phyloP scores from a whole-genome alignment of 1,140 invertebrate genomes.

The Drosophila ogumai region DNA sequence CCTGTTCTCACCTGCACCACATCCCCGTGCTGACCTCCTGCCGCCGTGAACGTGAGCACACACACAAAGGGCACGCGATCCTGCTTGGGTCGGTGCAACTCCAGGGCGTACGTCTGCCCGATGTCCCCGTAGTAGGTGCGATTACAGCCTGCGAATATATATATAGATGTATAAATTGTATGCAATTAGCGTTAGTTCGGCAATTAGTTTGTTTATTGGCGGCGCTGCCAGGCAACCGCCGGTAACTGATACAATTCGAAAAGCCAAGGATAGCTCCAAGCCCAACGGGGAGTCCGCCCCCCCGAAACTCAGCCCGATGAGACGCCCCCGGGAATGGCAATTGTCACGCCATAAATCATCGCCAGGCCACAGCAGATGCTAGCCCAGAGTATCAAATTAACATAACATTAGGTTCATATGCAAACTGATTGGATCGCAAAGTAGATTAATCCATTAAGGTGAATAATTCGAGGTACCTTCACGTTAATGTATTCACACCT shows the following conservation, averaged over 20 bases:
- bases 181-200: slow-evolving; percentile 68
- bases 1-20: slow-evolving; percentile 90
- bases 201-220: slow-evolving; percentile 59
- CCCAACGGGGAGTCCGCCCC: not conserved
- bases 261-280: not conserved
- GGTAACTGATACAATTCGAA: slow-evolving; percentile 1
- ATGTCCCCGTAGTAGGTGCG: slow-evolving; percentile 94
- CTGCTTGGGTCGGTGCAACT: slow-evolving; percentile 92
- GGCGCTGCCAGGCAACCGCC: slow-evolving; percentile 43
- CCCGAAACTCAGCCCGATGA: slow-evolving; percentile 9
- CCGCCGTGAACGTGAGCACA: slow-evolving; percentile 93
- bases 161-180: slow-evolving; percentile 45
- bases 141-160: slow-evolving; percentile 90
- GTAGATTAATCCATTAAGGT: slow-evolving; percentile 46
- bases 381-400: slow-evolving; percentile 49
- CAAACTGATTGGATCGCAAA: slow-evolving; percentile 41
- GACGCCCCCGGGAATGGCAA: slow-evolving; percentile 25
- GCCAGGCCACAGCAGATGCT: slow-evolving; percentile 23
- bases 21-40: slow-evolving; percentile 92
- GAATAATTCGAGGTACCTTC: slow-evolving; percentile 25
- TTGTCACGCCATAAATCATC: slow-evolving; percentile 48
- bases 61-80: slow-evolving; percentile 94
- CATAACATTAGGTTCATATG: slow-evolving; percentile 47
- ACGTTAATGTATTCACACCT: slow-evolving; percentile 30
- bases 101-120: slow-evolving; percentile 92